Base-by-base conservation (phyloP, 2,113 vertebrate genomes). In the Anoplopoma fimbria region DNA sequence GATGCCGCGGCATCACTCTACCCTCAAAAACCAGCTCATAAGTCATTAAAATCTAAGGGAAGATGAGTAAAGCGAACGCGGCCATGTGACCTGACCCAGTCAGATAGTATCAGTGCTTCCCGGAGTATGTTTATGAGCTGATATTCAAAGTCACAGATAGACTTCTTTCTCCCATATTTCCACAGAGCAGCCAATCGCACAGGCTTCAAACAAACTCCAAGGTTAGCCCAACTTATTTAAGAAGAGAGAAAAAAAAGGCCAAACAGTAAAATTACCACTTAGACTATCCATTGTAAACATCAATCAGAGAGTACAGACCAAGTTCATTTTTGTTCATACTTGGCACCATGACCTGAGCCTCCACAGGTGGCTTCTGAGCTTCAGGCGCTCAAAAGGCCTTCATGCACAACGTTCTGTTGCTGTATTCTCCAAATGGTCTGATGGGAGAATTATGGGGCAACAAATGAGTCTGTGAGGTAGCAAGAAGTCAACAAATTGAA, bases 21-120 rank as follows among this genome's bases (percentile, higher is more conserved):
- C 47, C 57, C 47, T 53, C 38, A 42, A 42, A 45, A 79, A 75
- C 34, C 4, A 3, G 27, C 63, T 89, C 87, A 84, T 19, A 74
- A 76, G 58, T 64, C 67, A 74, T 88, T 81, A 75, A 69, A 78
- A 77, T 89, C 75, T 81, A 42, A 71, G 61, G 15, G 36, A 68
- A 77, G 87, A 29, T n/a, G 69, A 89, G 69, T 33, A 15, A 76
- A 90, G 87, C 81, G 14, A 61, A 81, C 76, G 38, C 25, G 72
- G 68, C 81, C 79, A 40, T 75, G 67, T 86, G 83, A 71, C 77
- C 77, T 81, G 72, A 89, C 77, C 87, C 62, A 72, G 81, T 88
- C 92, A 78, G 83, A 63, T 68, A 67, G 29, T 40, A 83, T 88
- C 64, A 81, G 53, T 21, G n/a, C 34, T 14, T 72, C 5, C 53